phyloP scores from a whole-genome alignment of 2,797 vertebrate genomes.

The Platalea minor region DNA sequence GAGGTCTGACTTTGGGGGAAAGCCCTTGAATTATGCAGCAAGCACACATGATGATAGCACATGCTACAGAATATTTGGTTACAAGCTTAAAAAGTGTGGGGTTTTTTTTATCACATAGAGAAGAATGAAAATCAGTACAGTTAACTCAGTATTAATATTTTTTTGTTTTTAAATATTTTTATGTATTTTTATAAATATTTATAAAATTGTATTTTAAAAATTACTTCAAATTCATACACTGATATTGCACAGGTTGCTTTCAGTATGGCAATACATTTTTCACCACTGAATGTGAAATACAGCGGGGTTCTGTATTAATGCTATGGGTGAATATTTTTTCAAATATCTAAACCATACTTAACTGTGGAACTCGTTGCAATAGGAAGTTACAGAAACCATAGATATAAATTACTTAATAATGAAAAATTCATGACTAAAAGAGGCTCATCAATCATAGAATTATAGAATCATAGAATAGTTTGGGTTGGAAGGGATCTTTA shows the following conservation, averaged over 20 bases:
- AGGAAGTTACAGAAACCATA: not conserved
- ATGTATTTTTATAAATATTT: not conserved
- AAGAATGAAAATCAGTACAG: not conserved
- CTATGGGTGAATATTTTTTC: not conserved
- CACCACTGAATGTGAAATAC: not conserved
- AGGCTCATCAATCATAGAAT: not conserved
- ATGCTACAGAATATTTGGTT: not conserved
- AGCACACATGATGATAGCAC: not conserved
- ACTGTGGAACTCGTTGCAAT: not conserved
- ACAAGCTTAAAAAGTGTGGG: not conserved
- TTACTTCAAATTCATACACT: not conserved
- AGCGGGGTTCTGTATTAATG: not conserved
- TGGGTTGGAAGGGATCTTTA: not conserved
- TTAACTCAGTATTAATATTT: not conserved
- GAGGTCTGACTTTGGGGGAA: not conserved
- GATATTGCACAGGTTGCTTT: not conserved
- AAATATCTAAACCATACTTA: not conserved
- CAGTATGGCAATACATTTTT: not conserved
- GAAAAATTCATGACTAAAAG: not conserved
- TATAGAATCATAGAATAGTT: not conserved
- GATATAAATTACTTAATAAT: not conserved
- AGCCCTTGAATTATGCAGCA: not conserved
- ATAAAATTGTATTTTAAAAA: not conserved
- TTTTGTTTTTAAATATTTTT: not conserved
- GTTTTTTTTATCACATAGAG: not conserved